Conservation (phyloP, 2,888 invertebrate genomes). For the Phytoseiulus persimilis region DNA sequence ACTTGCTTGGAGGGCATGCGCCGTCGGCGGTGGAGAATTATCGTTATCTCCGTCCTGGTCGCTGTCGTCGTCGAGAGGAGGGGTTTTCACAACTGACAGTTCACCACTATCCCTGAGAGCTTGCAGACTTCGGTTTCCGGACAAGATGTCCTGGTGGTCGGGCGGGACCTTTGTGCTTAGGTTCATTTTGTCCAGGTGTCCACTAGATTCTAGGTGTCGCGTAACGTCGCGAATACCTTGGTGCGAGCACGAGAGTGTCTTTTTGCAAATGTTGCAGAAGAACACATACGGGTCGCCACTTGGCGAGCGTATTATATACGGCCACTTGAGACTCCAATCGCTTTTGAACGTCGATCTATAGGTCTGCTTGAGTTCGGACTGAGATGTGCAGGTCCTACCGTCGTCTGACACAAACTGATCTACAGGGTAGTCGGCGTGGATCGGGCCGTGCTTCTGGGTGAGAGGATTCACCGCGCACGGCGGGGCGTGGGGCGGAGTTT, state of each 20-base stretch:
- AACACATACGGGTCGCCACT: constrained; percentile 23
- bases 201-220: constrained; percentile 34
- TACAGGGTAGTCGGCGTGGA: neutral
- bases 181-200: constrained; percentile 26
- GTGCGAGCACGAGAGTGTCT: constrained; percentile 35
- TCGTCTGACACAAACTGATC: neutral
- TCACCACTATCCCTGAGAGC: constrained; percentile 35
- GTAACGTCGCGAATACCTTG: constrained; percentile 30
- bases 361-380: neutral
- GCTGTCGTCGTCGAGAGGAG: constrained; percentile 31
- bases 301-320: constrained; percentile 25
- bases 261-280: constrained; percentile 34
- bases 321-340: constrained; percentile 36
- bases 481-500: constrained; percentile 5
- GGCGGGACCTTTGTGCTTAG: constrained; percentile 8
- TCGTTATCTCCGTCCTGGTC: constrained; percentile 1
- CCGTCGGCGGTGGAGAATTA: neutral
- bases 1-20: neutral
- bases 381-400: neutral
- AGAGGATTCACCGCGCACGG: constrained; percentile 5
- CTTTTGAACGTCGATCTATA: constrained; percentile 33
- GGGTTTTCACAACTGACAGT: constrained; percentile 26
- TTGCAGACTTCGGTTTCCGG: constrained; percentile 19
- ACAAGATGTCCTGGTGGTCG: constrained; percentile 13
- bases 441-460: neutral